These are phyloP conservation scores for Chelon auratus DNA, from an alignment of 2,797 vertebrate genomes.

Conservation along the genomic window DNA sequence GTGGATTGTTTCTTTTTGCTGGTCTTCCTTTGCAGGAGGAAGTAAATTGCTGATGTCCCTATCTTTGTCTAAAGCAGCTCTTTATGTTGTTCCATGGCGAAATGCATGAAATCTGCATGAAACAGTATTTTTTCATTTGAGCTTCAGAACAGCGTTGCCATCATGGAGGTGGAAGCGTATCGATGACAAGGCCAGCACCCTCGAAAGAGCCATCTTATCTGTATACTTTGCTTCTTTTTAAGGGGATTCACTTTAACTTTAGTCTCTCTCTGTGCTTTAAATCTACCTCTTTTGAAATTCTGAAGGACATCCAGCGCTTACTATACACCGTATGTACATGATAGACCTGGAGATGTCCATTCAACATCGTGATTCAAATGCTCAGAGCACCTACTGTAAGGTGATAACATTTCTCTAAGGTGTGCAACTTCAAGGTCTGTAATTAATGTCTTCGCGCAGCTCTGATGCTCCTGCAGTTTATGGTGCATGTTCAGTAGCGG, in stretches of 20 bases:
- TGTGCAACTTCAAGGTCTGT: constrained; percentile 46
- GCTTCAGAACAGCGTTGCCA: background rate
- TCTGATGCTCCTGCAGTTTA: constrained; percentile 57
- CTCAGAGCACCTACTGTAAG: constrained; percentile 10
- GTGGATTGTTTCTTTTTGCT: background rate
- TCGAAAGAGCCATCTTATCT: constrained; percentile 23
- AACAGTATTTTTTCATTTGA: too few relatives aligned
- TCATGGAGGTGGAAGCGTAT: background rate
- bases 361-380: constrained; percentile 19
- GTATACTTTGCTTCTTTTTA: constrained; percentile 16
- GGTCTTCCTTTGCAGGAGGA: background rate
- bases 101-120: too few relatives aligned
- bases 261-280: background rate
- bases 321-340: background rate
- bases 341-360: constrained; percentile 3
- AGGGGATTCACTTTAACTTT: background rate
- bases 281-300: constrained; percentile 5
- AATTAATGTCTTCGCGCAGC: constrained; percentile 54
- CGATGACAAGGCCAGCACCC: background rate
- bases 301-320: background rate
- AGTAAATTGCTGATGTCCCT: background rate
- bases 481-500: constrained; percentile 50
- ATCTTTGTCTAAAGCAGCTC: background rate
- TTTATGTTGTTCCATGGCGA: background rate
- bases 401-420: constrained; percentile 35